A percentile compares a stretch with the other conserved stretches of the same genome.
phyloP scores from a whole-genome alignment of 2,113 vertebrate genomes.

The Syngnathus typhle region DNA sequence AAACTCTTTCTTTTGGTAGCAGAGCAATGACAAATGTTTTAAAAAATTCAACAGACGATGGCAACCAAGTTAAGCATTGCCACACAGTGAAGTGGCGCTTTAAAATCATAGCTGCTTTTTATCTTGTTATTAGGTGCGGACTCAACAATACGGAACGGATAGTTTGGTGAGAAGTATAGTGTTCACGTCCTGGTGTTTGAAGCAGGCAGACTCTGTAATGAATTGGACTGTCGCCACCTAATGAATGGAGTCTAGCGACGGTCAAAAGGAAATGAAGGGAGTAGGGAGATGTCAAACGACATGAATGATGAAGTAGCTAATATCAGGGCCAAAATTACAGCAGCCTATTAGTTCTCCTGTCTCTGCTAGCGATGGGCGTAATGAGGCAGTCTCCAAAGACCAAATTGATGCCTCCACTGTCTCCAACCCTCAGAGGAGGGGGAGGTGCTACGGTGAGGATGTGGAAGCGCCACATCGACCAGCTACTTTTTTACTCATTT shows the following conservation, averaged over 20 bases:
- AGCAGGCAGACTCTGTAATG: slow-evolving; percentile 46
- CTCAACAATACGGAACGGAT: slow-evolving; percentile 9
- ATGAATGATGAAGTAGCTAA: slow-evolving; percentile 61
- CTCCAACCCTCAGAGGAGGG: slow-evolving; percentile 9
- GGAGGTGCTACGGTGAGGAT: slow-evolving; percentile 2
- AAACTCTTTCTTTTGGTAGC: no score
- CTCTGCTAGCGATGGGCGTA: slow-evolving; percentile 46
- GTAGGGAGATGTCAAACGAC: slow-evolving; percentile 48
- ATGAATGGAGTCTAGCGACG: slow-evolving; percentile 57
- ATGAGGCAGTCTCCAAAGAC: slow-evolving; percentile 50
- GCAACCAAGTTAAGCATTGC: no score
- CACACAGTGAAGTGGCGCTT: neutral
- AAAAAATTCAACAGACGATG: no score
- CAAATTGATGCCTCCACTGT: slow-evolving; percentile 33
- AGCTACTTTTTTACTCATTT: neutral
- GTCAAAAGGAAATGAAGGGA: slow-evolving; percentile 51
- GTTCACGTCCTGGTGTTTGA: slow-evolving; percentile 29
- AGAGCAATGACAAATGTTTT: no score
- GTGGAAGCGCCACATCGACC: slow-evolving; percentile 5
- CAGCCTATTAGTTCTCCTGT: slow-evolving; percentile 54
- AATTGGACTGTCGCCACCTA: slow-evolving; percentile 62
- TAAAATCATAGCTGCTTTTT: neutral
- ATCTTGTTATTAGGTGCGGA: neutral
- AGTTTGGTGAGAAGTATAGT: slow-evolving; percentile 17
- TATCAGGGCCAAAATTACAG: slow-evolving; percentile 51